Percentiles rank a stretch among this genome's conserved stretches.
Conservation (phyloP, 2,113 vertebrate genomes). For the Callipepla squamata region DNA sequence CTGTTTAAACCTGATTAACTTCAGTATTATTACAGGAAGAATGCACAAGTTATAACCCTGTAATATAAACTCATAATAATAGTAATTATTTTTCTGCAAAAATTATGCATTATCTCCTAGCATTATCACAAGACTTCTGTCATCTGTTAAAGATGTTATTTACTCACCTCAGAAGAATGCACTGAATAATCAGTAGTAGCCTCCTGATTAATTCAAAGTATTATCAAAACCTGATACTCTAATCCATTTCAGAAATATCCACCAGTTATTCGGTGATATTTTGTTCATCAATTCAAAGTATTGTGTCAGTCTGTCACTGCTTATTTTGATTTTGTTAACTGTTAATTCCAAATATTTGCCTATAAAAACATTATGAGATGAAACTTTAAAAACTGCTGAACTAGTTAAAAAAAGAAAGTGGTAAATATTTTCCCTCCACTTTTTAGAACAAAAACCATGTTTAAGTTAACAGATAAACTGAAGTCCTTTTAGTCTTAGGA, state of each 20-base stretch:
- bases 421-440: not conserved
- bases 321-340: not conserved
- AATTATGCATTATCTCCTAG: not conserved
- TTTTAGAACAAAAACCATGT: not conserved
- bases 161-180: not conserved
- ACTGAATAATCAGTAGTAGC: not conserved
- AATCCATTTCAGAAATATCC: not conserved
- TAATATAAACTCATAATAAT: not conserved
- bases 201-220: not conserved
- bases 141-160: not conserved
- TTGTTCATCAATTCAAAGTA: not conserved
- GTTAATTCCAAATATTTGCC: not conserved
- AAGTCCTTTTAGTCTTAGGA: not conserved
- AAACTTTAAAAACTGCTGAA: not conserved
- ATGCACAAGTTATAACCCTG: not conserved
- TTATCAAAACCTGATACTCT: not conserved
- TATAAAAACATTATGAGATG: not conserved
- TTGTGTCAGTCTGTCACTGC: not conserved
- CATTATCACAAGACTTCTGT: not conserved
- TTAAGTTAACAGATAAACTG: not conserved
- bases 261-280: not conserved
- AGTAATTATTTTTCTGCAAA: not conserved
- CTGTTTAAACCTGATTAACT: not conserved
- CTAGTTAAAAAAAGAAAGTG: not conserved
- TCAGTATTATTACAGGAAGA: not conserved